phyloP scores from a whole-genome alignment of 2,113 vertebrate genomes.

The Xerus inauris region DNA sequence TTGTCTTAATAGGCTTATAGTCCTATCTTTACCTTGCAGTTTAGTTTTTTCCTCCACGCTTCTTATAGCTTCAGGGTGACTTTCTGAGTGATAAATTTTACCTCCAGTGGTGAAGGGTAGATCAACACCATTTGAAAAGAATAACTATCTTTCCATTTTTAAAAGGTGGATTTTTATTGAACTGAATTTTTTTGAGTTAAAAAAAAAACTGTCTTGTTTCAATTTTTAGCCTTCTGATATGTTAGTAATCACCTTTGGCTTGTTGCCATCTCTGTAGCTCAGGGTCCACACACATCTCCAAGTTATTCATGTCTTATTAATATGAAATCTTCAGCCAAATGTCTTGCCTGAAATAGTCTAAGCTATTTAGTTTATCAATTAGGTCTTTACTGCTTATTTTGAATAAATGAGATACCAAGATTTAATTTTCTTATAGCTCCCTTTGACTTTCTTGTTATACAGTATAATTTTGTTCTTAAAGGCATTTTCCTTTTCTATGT shows the following conservation, averaged over 20 bases:
- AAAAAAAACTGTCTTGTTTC: background rate
- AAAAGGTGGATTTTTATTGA: slow-evolving; percentile 47
- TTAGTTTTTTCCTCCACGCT: background rate
- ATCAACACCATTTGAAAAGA: slow-evolving; percentile 41
- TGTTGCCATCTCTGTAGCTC: slow-evolving; percentile 34
- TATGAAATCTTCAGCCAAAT: background rate
- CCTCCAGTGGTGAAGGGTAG: slow-evolving; percentile 27
- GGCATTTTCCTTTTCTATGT: background rate
- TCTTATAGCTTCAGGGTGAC: slow-evolving; percentile 44
- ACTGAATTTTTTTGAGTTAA: background rate
- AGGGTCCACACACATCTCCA: background rate
- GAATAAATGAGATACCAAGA: slow-evolving; percentile 36
- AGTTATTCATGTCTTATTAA: slow-evolving; percentile 28
- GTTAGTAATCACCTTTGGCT: background rate
- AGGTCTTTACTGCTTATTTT: slow-evolving; percentile 60
- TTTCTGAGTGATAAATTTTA: slow-evolving; percentile 41
- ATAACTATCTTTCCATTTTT: slow-evolving; percentile 59
- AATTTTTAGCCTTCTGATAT: slow-evolving; percentile 40
- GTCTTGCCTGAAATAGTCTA: slow-evolving; percentile 14
- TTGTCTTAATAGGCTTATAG: background rate
- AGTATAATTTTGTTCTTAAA: slow-evolving; percentile 52
- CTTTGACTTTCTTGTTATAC: slow-evolving; percentile 35
- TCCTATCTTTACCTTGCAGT: background rate
- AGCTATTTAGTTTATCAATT: slow-evolving; percentile 40
- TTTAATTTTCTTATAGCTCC: slow-evolving; percentile 56